Base-by-base conservation (phyloP, 2,113 vertebrate genomes). In the Psittacula cyanocephala region DNA sequence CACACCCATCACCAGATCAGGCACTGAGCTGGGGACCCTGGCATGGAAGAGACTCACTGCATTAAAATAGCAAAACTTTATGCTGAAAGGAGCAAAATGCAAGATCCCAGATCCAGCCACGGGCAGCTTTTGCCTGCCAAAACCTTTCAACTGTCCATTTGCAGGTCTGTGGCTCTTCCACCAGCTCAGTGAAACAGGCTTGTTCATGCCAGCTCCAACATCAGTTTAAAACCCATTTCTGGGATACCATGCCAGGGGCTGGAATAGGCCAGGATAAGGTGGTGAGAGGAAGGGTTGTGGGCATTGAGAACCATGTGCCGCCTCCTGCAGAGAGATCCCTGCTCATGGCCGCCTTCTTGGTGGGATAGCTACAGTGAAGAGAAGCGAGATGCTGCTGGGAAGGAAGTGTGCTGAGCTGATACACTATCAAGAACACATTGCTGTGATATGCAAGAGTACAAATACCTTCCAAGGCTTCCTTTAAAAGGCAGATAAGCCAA, bases 391-490 rank as follows among this genome's bases (percentile, higher is more conserved):
- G 52, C 63, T 68, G 76, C 59, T 59, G 63, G 62, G 62, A 59
- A 76, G 9, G 12, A 17, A 17, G 9, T 2, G 28, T 19, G 37
- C 52, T 62, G 18, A 16, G 41, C 37, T 14, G 24, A 41, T 46
- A n/a, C 6, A 3, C 57, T 15, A 10, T 19, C 52, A 79, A 35
- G 86, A 69, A 1, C 78, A 74, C 17, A 9, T 15, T 50, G 79
- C 53, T 6, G 1, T 0, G 0, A 16, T 53, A 11, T 1, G 0
- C 1, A 0, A n/a, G 15, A 28, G 52, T 13, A 52, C 19, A 67
- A 67, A 88, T 3, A 39, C 17, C 28, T 85, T 67, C 53, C 53
- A 31, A 78, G 44, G 53, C 60, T 70, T 62, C 17, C 49, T 59
- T 50, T 43, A 18, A 55, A 69, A 28, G 4, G 33, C 60, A 78